Conservation (phyloP, 2,888 invertebrate species). For the Nephrotoma flavescens region DNA sequence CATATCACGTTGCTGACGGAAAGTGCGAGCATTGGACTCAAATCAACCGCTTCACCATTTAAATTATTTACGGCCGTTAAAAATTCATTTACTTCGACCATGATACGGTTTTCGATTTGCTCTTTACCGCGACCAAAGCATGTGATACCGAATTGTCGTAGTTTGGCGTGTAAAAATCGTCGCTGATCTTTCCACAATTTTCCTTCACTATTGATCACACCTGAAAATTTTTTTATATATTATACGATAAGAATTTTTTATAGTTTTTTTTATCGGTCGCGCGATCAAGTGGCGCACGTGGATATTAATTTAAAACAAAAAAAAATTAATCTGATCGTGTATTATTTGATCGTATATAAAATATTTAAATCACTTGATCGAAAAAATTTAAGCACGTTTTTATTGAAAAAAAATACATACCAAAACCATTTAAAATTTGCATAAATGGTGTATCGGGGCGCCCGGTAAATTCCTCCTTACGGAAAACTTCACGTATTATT, state of each 20-base stretch:
- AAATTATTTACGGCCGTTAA: constrained; percentile 43
- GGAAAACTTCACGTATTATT: constrained; percentile 71
- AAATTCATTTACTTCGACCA: constrained; percentile 68
- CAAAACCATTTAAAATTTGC: constrained; percentile 75
- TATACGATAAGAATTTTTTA: constrained; percentile 1
- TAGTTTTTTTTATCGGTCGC: too few species aligned
- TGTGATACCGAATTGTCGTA: constrained; percentile 78
- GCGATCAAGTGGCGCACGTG: too few species aligned
- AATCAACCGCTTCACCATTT: constrained; percentile 53
- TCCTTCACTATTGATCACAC: constrained; percentile 79
- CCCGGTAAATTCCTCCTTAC: constrained; percentile 75
- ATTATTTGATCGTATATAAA: not conserved
- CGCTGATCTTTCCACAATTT: constrained; percentile 83
- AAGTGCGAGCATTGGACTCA: constrained; percentile 61
- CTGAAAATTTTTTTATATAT: constrained; percentile 34
- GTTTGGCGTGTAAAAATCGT: constrained; percentile 70
- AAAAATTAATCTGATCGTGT: not conserved
- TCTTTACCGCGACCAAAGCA: constrained; percentile 66
- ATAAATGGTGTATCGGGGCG: constrained; percentile 76
- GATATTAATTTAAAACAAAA: too few species aligned
- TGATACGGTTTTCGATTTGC: constrained; percentile 71
- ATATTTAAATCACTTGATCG: not conserved
- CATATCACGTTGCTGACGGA: constrained; percentile 85
- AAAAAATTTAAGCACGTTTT: not conserved
- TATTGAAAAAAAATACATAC: constrained; percentile 43